Evolutionary conservation across 2,797 vertebrate species (phyloP), one percentile per base, ranked within the genome.

Genomic region (Eutrigla gurnardus): DNA sequence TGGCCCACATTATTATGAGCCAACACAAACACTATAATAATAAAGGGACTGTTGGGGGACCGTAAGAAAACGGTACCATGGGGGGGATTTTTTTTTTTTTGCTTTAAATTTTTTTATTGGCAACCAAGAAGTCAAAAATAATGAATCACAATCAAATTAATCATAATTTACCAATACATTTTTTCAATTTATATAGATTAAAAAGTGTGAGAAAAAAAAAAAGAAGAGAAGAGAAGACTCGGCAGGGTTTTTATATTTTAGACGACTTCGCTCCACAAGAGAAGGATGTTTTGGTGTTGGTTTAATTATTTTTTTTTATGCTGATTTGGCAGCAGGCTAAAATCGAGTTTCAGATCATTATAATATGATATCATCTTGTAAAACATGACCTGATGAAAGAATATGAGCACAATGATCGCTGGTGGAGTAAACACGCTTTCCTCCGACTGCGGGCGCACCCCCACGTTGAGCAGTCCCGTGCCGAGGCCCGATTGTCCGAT

Each of bases 1-100:
- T 68, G 46, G 52, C 70, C 72, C 72, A 10, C 43, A 45, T 43
- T 39, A 64, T 49, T 70, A 46, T 14, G 63, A 54, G 18, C 82
- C 42, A 43, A 60, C 37, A 86, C 4, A 47, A 33, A 65, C 59
- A 73, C 49, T 75, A 73, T 6, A 1, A 65, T 50, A n/a, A 25
- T 25, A 72, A 57, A 59, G 73, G 15, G 75, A 61, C 12, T 55
- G 75, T 70, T 13, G 32, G 57, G 32, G 3, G 45, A 15, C 47
- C 25, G 25, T 17, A 9, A 63, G 50, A 62, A 32, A 77, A 35
- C 49, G 33, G 80, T 35, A 66, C 58, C 5, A 60, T 2, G 60
- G 52, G 78, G 64, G 68, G 3, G n/a, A n/a, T n/a, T n/a, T n/a
- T n/a, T n/a, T n/a, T n/a, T n/a, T n/a, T n/a, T n/a, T n/a, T n/a